Conservation (phyloP, 30 jellyfish, hydroid and myxozoan genomes). For the Nemopilema nomurai region DNA sequence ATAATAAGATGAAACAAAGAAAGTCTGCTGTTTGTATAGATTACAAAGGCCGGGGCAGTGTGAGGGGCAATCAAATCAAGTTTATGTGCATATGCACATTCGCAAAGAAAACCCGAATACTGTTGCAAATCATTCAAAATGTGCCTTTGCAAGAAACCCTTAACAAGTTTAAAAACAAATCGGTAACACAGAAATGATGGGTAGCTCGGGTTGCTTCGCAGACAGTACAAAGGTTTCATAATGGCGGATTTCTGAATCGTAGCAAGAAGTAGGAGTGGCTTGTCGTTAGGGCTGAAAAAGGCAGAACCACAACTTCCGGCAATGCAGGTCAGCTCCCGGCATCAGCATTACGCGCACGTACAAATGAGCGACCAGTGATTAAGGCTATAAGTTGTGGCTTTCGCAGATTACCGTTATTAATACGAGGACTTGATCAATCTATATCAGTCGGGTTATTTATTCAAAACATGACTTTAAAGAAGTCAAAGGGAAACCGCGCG, state of each 20-base stretch:
- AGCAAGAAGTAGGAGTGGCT: no score
- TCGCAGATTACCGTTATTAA: neutral
- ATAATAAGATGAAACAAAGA: neutral
- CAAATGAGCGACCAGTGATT: neutral
- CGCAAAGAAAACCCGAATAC: no score
- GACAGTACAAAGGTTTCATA: neutral
- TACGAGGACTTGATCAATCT: neutral
- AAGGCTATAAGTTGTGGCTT: neutral
- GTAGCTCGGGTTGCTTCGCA: no score
- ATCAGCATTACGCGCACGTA: neutral
- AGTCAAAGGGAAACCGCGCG: conserved; percentile 10
- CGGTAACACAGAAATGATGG: no score
- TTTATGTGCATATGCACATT: no score
- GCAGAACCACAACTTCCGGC: no score
- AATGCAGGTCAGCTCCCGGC: no score
- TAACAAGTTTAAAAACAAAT: no score
- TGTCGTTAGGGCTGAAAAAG: no score
- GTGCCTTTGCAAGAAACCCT: no score
- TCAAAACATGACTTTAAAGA: neutral
- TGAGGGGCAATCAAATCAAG: neutral
- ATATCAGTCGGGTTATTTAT: neutral
- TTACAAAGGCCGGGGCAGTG: neutral
- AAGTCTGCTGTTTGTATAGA: neutral
- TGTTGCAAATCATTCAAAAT: no score
- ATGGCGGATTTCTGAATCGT: neutral